Evolutionary conservation across 2,113 vertebrate species (phyloP).

Genomic region (Anguilla rostrata): DNA sequence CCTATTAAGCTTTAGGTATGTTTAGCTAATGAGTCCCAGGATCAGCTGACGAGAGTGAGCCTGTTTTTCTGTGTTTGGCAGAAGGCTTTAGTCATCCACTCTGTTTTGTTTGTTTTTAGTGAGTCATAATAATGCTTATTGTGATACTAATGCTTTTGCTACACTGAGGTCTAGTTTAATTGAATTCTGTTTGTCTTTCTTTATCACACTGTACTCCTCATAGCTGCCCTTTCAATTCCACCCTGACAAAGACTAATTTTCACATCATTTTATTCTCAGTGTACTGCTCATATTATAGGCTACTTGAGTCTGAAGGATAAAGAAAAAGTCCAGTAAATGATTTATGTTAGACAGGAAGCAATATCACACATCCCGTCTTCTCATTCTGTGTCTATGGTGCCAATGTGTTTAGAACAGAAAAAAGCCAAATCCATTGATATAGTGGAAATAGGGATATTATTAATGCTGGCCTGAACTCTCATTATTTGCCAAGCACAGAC

Average conservation of each 20-base stretch:
- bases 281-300: not conserved
- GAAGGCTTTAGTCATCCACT: not conserved
- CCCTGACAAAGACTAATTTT: not conserved
- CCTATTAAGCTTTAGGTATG: not conserved
- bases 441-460: too few species aligned
- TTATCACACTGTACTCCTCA: not conserved
- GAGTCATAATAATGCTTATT: not conserved
- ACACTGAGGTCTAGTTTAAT: not conserved
- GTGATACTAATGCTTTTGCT: not conserved
- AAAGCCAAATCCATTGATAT: too few species aligned
- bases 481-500: too few species aligned
- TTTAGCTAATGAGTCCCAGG: constrained; percentile 44
- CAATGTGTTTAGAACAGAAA: not conserved
- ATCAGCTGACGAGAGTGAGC: constrained; percentile 30
- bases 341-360: not conserved
- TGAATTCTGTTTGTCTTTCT: not conserved
- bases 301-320: not conserved
- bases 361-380: not conserved
- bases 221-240: not conserved
- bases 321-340: not conserved
- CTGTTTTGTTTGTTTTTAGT: not conserved
- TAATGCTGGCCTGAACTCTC: too few species aligned
- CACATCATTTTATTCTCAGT: not conserved
- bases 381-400: not conserved
- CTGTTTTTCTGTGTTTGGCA: not conserved